Evolutionary conservation across 2,888 invertebrate species (phyloP).

Genomic region (Amphipyra berbera): DNA sequence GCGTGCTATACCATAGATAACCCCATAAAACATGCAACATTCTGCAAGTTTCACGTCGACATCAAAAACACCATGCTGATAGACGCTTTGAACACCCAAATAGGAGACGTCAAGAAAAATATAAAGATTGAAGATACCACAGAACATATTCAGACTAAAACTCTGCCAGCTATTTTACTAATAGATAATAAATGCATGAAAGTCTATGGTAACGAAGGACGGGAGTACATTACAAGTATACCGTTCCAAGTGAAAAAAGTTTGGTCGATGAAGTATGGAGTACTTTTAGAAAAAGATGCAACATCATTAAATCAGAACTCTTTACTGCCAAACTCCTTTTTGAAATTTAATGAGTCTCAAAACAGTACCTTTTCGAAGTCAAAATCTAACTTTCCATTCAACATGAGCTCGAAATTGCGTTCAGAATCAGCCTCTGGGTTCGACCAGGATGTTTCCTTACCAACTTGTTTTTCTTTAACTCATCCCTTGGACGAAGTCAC

Average conservation of each 20-base stretch:
- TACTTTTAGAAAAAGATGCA: conserved; percentile 94
- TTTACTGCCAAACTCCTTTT: conserved; percentile 74
- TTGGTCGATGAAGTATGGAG: conserved; percentile 96
- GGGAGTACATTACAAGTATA: conserved; percentile 95
- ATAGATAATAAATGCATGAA: conserved; percentile 94
- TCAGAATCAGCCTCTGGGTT: conserved; percentile 79
- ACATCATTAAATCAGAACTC: conserved; percentile 76
- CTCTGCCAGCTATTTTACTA: conserved; percentile 92
- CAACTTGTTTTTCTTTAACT: conserved; percentile 95
- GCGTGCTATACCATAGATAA: conserved; percentile 95
- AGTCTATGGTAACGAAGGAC: conserved; percentile 94
- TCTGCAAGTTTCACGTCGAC: conserved; percentile 90
- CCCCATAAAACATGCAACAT: conserved; percentile 95
- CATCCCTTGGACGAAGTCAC: conserved; percentile 98
- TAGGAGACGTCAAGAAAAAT: conserved; percentile 84
- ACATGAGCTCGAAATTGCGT: conserved; percentile 80
- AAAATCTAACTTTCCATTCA: conserved; percentile 69
- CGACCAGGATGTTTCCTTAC: conserved; percentile 90
- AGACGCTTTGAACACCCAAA: conserved; percentile 86
- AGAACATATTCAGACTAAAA: conserved; percentile 86
- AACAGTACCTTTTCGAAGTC: conserved; percentile 79
- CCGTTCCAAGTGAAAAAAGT: conserved; percentile 95
- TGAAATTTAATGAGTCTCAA: conserved; percentile 80
- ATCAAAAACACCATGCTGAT: conserved; percentile 89
- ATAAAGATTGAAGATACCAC: conserved; percentile 86